Evolutionary conservation across 2,888 invertebrate species (phyloP).

Genomic region (Orgyia antiqua): DNA sequence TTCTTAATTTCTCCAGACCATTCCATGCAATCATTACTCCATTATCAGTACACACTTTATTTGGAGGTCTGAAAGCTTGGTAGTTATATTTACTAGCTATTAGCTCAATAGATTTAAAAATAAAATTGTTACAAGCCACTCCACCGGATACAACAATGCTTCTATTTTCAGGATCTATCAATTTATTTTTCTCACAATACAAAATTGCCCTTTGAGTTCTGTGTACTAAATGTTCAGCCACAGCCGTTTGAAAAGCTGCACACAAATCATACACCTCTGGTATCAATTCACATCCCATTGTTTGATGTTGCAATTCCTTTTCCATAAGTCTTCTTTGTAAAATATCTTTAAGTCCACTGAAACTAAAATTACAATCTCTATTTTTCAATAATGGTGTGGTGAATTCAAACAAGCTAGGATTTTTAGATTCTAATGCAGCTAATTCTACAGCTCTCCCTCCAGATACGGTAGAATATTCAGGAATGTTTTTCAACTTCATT

Average conservation of each 20-base stretch:
- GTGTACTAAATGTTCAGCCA: slow-evolving; percentile 88
- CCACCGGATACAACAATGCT: slow-evolving; percentile 94
- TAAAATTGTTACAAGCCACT: slow-evolving; percentile 94
- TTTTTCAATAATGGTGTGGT: slow-evolving; percentile 80
- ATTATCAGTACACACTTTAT: slow-evolving; percentile 95
- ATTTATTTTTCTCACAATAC: slow-evolving; percentile 79
- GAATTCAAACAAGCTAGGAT: slow-evolving; percentile 82
- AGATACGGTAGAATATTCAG: slow-evolving; percentile 83
- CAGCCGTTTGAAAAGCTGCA: slow-evolving; percentile 87
- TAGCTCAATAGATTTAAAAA: slow-evolving; percentile 82
- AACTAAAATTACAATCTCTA: slow-evolving; percentile 93
- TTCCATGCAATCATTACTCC: slow-evolving; percentile 99
- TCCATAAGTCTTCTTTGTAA: slow-evolving; percentile 69
- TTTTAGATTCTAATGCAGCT: slow-evolving; percentile 83
- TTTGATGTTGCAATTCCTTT: slow-evolving; percentile 77
- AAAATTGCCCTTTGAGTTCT: slow-evolving; percentile 90
- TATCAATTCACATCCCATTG: slow-evolving; percentile 83
- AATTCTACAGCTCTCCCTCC: slow-evolving; percentile 93
- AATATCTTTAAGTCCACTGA: slow-evolving; percentile 87
- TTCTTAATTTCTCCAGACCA: slow-evolving; percentile 87
- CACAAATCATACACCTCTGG: slow-evolving; percentile 89
- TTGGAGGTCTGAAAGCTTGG: slow-evolving; percentile 86
- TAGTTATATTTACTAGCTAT: slow-evolving; percentile 83
- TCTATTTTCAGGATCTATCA: slow-evolving; percentile 74
- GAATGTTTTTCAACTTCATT: slow-evolving; percentile 88